Evolutionary conservation across 2,113 vertebrate genomes (phyloP).

Genomic region (Chelonoidis abingdonii): DNA sequence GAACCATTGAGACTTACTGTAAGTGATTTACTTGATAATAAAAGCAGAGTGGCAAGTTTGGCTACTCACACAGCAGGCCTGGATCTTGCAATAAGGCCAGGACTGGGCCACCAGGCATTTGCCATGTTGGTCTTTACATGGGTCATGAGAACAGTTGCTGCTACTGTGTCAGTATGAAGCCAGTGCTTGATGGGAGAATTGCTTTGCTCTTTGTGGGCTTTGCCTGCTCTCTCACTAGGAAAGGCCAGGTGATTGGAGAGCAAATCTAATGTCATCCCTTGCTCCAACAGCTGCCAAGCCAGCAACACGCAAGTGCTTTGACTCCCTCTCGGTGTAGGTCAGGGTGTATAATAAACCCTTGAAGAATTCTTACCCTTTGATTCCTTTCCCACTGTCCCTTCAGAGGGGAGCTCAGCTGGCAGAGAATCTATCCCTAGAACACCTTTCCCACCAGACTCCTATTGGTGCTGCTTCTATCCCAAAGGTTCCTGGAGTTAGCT

Average conservation of each 20-base stretch:
- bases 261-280: no score
- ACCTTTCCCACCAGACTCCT: neutral
- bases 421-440: neutral
- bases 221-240: neutral
- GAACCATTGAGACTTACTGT: neutral
- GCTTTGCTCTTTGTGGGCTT: neutral
- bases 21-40: no score
- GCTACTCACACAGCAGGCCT: neutral
- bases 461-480: no score
- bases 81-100: neutral
- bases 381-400: no score
- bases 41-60: neutral
- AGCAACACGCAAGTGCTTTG: no score
- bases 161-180: neutral
- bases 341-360: neutral
- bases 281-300: no score
- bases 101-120: neutral
- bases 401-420: no score
- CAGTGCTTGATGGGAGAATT: neutral
- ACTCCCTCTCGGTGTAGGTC: neutral
- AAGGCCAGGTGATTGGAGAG: neutral
- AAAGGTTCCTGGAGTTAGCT: no score
- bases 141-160: neutral
- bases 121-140: neutral
- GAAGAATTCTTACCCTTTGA: neutral